phyloP scores from a whole-genome alignment of 2,888 invertebrate species.

The Drosophila rellima region DNA sequence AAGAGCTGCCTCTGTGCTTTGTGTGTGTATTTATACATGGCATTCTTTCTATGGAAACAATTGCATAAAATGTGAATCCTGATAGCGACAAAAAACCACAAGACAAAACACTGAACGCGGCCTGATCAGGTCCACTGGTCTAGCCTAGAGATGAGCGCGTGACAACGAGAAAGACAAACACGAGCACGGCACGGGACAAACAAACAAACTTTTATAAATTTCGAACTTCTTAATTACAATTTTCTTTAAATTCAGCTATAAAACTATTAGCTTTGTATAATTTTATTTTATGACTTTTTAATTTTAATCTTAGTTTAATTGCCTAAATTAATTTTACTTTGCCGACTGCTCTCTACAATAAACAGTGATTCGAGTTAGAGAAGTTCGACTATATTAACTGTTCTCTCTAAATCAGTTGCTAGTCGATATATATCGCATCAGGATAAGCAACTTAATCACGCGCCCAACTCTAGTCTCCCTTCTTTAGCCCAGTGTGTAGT shows the following conservation, averaged over 20 bases:
- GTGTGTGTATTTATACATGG: slow-evolving; percentile 62
- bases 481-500: slow-evolving; percentile 29
- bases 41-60: slow-evolving; percentile 71
- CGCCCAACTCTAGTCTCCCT: not conserved
- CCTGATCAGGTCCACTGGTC: slow-evolving; percentile 26
- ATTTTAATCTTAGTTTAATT: no score
- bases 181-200: not conserved
- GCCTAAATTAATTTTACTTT: no score
- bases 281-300: no score
- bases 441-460: not conserved
- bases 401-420: not conserved
- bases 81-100: slow-evolving; percentile 72
- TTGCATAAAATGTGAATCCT: slow-evolving; percentile 80
- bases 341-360: no score
- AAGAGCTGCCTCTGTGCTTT: slow-evolving; percentile 12
- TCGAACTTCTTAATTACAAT: no score
- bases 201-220: no score
- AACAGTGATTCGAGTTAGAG: no score
- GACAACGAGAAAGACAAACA: not conserved
- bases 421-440: not conserved
- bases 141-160: slow-evolving; percentile 12
- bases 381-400: no score
- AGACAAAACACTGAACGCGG: slow-evolving; percentile 43
- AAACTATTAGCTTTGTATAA: no score
- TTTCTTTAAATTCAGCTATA: no score